Conservation (phyloP, 1,140 invertebrate genomes). For the Elymnias hypermnestra region DNA sequence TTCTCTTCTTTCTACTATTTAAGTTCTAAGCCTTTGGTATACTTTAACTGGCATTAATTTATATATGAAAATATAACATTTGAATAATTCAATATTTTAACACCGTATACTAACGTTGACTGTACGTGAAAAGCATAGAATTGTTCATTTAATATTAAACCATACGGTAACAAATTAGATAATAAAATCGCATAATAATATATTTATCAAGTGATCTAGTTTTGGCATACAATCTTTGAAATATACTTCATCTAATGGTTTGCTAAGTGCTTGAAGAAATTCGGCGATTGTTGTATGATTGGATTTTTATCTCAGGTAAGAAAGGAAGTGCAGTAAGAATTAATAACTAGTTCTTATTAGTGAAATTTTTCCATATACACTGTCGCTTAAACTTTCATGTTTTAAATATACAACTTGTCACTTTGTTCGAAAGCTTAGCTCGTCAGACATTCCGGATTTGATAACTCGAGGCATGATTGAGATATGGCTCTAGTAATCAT, state of each 20-base stretch:
- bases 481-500: no score
- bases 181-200: neutral
- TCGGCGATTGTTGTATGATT: conserved; percentile 7
- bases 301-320: neutral
- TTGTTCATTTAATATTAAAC: neutral
- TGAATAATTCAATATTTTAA: neutral
- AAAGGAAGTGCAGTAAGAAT: neutral
- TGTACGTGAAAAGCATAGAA: conserved; percentile 11
- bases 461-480: no score
- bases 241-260: conserved; percentile 5
- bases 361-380: neutral
- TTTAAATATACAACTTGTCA: no score
- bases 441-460: no score
- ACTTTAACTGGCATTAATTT: no score
- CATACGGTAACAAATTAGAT: neutral
- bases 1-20: no score
- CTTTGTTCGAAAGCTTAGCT: no score
- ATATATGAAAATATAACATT: no score
- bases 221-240: conserved; percentile 10
- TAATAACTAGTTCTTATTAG: neutral
- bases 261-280: conserved; percentile 6
- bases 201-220: conserved; percentile 12
- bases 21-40: no score
- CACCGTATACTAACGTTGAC: neutral
- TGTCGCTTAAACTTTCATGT: no score